Percentiles rank a stretch among this genome's conserved stretches.
Conservation (phyloP, 2,888 invertebrate genomes). For the Amphipyra berbera region DNA sequence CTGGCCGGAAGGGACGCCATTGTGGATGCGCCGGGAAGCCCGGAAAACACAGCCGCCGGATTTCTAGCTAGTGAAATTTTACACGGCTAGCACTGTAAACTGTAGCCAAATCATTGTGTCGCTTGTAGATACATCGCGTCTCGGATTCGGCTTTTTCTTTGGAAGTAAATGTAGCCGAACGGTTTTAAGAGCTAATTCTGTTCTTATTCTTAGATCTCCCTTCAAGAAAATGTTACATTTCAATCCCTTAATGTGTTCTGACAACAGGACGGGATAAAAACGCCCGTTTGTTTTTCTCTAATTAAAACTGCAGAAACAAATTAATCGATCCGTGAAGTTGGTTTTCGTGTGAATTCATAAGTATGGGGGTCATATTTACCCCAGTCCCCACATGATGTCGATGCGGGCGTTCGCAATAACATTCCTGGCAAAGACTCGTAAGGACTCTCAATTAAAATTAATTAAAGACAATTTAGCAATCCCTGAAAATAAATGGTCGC, state of each 20-base stretch:
- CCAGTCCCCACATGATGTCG: conserved; percentile 62
- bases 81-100: conserved; percentile 72
- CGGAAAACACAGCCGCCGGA: conserved; percentile 86
- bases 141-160: conserved; percentile 71
- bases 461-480: conserved; percentile 89
- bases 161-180: conserved; percentile 78
- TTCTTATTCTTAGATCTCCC: conserved; percentile 68
- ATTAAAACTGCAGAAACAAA: conserved; percentile 66
- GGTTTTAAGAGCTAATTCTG: conserved; percentile 71
- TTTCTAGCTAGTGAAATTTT: conserved; percentile 87
- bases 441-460: conserved; percentile 88
- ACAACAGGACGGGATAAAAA: conserved; percentile 70
- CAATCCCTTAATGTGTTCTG: conserved; percentile 64
- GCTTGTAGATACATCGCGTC: conserved; percentile 65
- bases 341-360: conserved; percentile 77
- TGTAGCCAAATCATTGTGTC: conserved; percentile 75
- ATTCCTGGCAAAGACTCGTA: conserved; percentile 79
- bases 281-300: conserved; percentile 66
- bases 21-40: conserved; percentile 87
- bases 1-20: conserved; percentile 89
- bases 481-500: conserved; percentile 83
- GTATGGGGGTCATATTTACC: conserved; percentile 79
- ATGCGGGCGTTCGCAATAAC: conserved; percentile 87
- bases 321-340: conserved; percentile 62
- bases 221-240: conserved; percentile 73